phyloP scores from a whole-genome alignment of 2,113 vertebrate genomes.

The Galbula dea region DNA sequence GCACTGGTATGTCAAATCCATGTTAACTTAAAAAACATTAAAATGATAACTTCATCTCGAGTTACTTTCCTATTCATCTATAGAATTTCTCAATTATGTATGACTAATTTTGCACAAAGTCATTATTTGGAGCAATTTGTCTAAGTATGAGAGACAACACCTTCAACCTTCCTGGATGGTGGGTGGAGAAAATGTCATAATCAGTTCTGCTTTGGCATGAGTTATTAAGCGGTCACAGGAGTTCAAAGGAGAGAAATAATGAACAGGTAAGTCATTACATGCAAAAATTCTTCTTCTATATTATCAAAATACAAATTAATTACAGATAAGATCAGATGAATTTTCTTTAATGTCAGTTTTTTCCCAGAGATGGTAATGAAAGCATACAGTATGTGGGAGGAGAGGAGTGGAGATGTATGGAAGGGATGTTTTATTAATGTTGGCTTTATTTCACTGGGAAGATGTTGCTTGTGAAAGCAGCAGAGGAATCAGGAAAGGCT shows the following conservation, averaged over 20 bases:
- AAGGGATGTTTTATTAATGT: slow-evolving; percentile 66
- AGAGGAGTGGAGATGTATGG: slow-evolving; percentile 49
- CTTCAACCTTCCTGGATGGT: slow-evolving; percentile 75
- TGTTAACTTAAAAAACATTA: slow-evolving; percentile 63
- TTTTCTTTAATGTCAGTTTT: slow-evolving; percentile 76
- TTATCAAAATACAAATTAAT: slow-evolving; percentile 85
- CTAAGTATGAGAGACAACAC: slow-evolving; percentile 78
- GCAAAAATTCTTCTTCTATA: slow-evolving; percentile 77
- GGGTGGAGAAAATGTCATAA: slow-evolving; percentile 73
- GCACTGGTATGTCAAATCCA: neutral
- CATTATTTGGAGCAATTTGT: slow-evolving; percentile 86
- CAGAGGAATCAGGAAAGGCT: slow-evolving; percentile 63
- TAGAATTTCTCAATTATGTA: slow-evolving; percentile 82
- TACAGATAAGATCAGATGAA: slow-evolving; percentile 81
- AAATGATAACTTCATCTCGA: slow-evolving; percentile 69
- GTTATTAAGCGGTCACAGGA: slow-evolving; percentile 78
- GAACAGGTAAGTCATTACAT: slow-evolving; percentile 80
- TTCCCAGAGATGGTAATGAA: slow-evolving; percentile 78
- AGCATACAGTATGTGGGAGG: slow-evolving; percentile 53
- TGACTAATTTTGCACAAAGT: slow-evolving; percentile 86
- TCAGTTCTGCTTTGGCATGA: slow-evolving; percentile 63
- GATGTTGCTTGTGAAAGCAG: slow-evolving; percentile 58
- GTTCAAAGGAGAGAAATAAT: slow-evolving; percentile 80
- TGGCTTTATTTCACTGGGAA: slow-evolving; percentile 61
- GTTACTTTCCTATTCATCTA: slow-evolving; percentile 75